These are phyloP conservation scores for Drosophila ohnishii DNA, from an alignment of 1,140 invertebrate species.

Conservation along the genomic window DNA sequence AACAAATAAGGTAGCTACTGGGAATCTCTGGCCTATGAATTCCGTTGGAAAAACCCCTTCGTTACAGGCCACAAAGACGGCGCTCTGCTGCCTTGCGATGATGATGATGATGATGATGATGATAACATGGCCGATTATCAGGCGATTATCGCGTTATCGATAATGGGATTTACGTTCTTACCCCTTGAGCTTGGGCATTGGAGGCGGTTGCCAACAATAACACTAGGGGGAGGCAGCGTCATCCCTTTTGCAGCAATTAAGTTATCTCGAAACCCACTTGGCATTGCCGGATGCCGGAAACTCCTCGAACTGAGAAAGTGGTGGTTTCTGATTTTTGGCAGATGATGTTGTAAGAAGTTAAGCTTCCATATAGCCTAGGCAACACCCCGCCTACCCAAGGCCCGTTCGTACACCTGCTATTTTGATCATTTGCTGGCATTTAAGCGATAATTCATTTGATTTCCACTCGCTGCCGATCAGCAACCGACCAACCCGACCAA, in stretches of 20 bases:
- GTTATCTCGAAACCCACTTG: conserved; percentile 44
- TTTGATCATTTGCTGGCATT: conserved; percentile 53
- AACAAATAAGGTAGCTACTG: neutral
- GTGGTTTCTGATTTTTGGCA: conserved; percentile 2
- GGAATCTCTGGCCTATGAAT: neutral
- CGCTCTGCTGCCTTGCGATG: conserved; percentile 10
- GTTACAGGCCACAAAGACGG: conserved; percentile 2
- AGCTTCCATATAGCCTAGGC: conserved; percentile 26
- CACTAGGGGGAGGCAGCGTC: conserved; percentile 9
- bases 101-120: conserved; percentile 35
- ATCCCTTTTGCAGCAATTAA: conserved; percentile 33
- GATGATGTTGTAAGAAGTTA: conserved; percentile 46
- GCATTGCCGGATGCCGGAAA: conserved; percentile 19
- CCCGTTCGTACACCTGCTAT: conserved; percentile 31
- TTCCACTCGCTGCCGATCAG: conserved; percentile 36
- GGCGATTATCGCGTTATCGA: conserved; percentile 76
- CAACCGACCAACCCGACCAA: neutral
- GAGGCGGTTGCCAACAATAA: conserved; percentile 8
- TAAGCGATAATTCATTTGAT: conserved; percentile 51
- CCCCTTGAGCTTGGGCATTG: conserved; percentile 25
- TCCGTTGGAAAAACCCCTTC: conserved; percentile 36
- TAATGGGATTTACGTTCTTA: conserved; percentile 75
- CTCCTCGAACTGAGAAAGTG: conserved; percentile 20
- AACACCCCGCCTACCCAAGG: neutral
- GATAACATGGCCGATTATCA: conserved; percentile 77